Evolutionary conservation across 2,888 invertebrate genomes (phyloP), one percentile per base, ranked within the genome.

Genomic region (Chaetogeoica ovagalla): DNA sequence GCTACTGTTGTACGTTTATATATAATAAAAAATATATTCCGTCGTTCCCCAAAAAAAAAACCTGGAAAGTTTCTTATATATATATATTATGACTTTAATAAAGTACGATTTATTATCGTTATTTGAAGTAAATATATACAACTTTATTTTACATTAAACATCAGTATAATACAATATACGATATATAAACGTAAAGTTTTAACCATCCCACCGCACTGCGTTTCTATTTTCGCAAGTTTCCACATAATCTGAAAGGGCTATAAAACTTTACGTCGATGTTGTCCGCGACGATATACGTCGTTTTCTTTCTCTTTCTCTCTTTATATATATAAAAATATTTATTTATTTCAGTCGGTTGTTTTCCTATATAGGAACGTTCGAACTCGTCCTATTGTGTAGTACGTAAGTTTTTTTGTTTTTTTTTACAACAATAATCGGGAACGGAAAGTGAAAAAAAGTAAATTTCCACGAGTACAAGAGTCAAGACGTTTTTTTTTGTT

Each of bases 91-190:
- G 63, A 63, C 62, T 77, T 77, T 79, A 79, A 79, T 79, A 79
- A 79, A 79, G 60, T 77, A 63, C 70, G 63, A 79, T 79, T 79
- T 71, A 70, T 43, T 55, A 52, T 62, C 63, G 66, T 76, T 76
- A 68, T 76, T 76, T 59, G 59, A 76, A 76, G 68, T 76, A 59
- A 76, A 76, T 68, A 76, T 68, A 68, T 66, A 68, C 75, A 75
- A 75, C 71, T 79, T 63, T 79, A 79, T 79, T 79, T 79, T 63
- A 79, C 69, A 79, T 79, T 79, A 71, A 79, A 79, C 37, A 79
- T 71, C 69, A 71, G 70, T 71, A 30, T 30, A 65, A 71, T 62
- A 48, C 48, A 11, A 48, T 48, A 48, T 48, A 48, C 13, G 17
- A 63, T 66, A 68, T 68, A 68, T 68, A 76, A 59, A 68, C 75